Percentiles rank a stretch among this genome's conserved stretches.
phyloP scores from a whole-genome alignment of 2,113 vertebrate genomes.

The Ceuthmochares aereus region DNA sequence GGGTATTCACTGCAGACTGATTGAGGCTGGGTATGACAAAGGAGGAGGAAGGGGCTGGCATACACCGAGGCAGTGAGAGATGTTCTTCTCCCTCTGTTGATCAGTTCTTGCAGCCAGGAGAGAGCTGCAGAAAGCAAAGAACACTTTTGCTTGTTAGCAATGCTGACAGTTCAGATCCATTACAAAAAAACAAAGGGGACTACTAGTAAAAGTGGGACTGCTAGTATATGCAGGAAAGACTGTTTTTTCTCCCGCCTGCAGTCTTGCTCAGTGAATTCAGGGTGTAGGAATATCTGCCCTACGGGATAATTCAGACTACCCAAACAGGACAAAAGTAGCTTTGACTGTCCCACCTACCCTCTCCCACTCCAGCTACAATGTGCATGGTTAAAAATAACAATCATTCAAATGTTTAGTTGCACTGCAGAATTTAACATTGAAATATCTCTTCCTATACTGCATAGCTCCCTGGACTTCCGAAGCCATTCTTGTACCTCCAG shows the following conservation, averaged over 20 bases:
- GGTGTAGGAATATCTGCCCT: background rate
- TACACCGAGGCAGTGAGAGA: rapidly evolving
- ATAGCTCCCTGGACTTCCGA: background rate
- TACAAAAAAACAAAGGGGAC: background rate
- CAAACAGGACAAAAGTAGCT: background rate
- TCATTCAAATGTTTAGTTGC: background rate
- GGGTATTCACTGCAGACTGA: background rate
- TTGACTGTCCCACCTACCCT: background rate
- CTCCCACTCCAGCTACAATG: background rate
- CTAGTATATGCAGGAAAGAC: background rate
- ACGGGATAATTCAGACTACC: background rate
- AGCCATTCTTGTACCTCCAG: background rate
- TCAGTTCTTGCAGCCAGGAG: background rate
- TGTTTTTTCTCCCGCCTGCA: background rate
- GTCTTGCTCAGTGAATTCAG: background rate
- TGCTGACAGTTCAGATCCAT: background rate
- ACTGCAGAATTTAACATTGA: background rate
- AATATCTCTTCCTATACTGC: background rate
- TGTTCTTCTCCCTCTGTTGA: background rate
- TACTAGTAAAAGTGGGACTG: background rate
- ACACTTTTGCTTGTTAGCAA: background rate
- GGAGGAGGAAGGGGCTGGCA: background rate
- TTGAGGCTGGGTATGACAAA: background rate
- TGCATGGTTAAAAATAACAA: background rate
- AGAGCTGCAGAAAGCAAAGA: background rate